Evolutionary conservation across 2,888 invertebrate species (phyloP).

Genomic region (Drosophila suboccidentalis): DNA sequence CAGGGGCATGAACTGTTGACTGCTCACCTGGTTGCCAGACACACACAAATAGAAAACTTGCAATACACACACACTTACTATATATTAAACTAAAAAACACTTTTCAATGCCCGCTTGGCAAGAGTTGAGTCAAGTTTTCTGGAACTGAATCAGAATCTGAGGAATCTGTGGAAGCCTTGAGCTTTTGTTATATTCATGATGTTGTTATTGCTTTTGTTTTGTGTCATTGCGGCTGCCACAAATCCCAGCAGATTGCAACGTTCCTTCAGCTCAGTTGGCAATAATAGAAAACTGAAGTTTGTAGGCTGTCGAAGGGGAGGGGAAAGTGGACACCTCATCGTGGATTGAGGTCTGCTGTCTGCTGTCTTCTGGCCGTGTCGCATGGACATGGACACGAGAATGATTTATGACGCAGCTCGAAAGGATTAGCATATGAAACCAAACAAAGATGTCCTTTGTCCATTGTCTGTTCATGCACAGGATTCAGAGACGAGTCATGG

Average conservation of each 20-base stretch:
- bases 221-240: conserved; percentile 45
- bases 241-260: conserved; percentile 62
- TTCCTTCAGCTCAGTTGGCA: conserved; percentile 44
- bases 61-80: conserved; percentile 12
- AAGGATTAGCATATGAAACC: conserved; percentile 78
- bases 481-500: conserved; percentile 22
- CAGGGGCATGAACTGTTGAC: conserved; percentile 59
- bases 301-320: conserved; percentile 37
- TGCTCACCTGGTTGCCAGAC: conserved; percentile 57
- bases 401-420: conserved; percentile 73
- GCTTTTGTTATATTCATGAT: conserved; percentile 70
- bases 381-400: conserved; percentile 35
- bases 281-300: conserved; percentile 67
- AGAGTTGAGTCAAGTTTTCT: conserved; percentile 14
- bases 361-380: conserved; percentile 12
- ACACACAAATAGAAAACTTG: conserved; percentile 21
- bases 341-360: conserved; percentile 6
- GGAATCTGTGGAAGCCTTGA: conserved; percentile 1
- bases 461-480: conserved; percentile 25
- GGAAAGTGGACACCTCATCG: neutral
- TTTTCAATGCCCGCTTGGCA: conserved; percentile 42
- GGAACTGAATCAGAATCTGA: neutral
- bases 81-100: conserved; percentile 53
- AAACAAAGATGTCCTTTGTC: conserved; percentile 73
- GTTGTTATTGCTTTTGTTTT: conserved; percentile 69